Evolutionary conservation across 2,113 vertebrate genomes (phyloP).

Genomic region (Cynoglossus semilaevis): DNA sequence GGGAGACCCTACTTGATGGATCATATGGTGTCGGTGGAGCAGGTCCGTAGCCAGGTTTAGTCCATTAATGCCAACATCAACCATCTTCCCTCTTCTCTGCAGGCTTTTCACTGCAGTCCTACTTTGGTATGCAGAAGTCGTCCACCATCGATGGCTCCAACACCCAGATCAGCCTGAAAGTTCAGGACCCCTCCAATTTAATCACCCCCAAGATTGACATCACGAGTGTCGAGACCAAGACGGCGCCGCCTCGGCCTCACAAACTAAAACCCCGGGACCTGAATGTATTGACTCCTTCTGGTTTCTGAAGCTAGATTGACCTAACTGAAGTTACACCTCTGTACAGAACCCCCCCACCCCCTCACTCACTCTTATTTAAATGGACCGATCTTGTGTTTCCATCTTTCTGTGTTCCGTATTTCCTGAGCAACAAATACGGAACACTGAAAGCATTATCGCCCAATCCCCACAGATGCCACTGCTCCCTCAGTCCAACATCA

Average conservation of each 20-base stretch:
- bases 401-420: slow-evolving; percentile 12
- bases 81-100: slow-evolving; percentile 43
- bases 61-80: not conserved
- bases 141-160: slow-evolving; percentile 88
- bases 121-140: slow-evolving; percentile 86
- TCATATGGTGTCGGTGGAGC: no score
- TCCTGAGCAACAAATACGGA: slow-evolving; percentile 16
- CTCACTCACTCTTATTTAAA: not conserved
- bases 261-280: slow-evolving; percentile 81
- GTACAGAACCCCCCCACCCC: not conserved
- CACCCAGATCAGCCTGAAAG: slow-evolving; percentile 79
- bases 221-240: slow-evolving; percentile 76
- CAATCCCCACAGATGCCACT: slow-evolving; percentile 9
- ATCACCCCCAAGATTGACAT: slow-evolving; percentile 86
- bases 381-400: slow-evolving; percentile 13
- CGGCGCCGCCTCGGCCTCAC: slow-evolving; percentile 75
- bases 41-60: not conserved
- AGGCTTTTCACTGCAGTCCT: slow-evolving; percentile 86
- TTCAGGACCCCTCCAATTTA: slow-evolving; percentile 79
- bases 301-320: slow-evolving; percentile 65
- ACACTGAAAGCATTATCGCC: slow-evolving; percentile 16
- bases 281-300: slow-evolving; percentile 78
- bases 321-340: not conserved
- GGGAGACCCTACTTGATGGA: no score
- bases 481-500: slow-evolving; percentile 1